These are phyloP conservation scores for Peromyscus eremicus DNA, from an alignment of 2,797 vertebrate species.

Conservation along the genomic window DNA sequence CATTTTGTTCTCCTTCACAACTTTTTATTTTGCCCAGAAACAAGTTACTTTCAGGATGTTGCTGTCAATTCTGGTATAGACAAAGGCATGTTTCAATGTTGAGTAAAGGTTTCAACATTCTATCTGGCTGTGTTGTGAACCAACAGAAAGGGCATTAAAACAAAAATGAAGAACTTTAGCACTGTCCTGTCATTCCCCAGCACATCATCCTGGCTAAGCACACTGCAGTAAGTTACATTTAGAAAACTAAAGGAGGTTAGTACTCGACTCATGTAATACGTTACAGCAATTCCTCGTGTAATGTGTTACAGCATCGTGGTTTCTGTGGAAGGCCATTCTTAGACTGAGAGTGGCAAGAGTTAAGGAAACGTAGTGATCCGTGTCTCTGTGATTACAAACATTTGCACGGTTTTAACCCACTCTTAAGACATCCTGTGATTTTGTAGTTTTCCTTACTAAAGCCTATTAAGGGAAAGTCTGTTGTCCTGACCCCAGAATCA, in stretches of 20 bases:
- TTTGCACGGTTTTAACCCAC: conserved; percentile 5
- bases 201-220: not conserved
- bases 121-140: not conserved
- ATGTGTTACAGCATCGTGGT: not conserved
- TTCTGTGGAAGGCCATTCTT: not conserved
- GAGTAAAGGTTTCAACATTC: conserved; percentile 10
- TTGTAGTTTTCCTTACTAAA: conserved; percentile 18
- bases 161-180: conserved; percentile 15
- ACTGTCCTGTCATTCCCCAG: not conserved
- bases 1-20: not conserved
- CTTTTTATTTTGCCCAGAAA: conserved; percentile 27
- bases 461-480: not conserved
- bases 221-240: not conserved
- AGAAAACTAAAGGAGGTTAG: not conserved
- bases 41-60: not conserved
- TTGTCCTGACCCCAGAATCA: not conserved
- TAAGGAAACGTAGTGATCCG: conserved; percentile 21
- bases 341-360: not conserved
- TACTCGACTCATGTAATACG: not conserved
- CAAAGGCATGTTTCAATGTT: conserved; percentile 16
- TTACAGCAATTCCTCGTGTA: not conserved
- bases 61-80: not conserved
- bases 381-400: not conserved
- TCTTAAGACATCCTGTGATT: not conserved
- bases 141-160: not conserved